Percentiles rank a stretch among this genome's conserved stretches.
phyloP scores from a whole-genome alignment of 2,113 vertebrate genomes.

The Pelmatolapia mariae region DNA sequence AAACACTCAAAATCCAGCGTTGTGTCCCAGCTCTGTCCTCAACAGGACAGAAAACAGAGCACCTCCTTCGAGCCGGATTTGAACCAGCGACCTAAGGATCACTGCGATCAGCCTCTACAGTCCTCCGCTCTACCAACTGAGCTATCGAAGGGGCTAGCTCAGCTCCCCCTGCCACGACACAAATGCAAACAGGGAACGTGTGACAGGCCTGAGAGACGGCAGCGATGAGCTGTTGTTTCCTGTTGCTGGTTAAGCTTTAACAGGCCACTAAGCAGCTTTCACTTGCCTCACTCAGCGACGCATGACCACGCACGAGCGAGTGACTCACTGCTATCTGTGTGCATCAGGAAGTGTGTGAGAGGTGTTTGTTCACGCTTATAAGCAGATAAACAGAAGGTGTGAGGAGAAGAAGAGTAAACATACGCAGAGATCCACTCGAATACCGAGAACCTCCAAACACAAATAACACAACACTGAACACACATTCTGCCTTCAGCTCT shows the following conservation, averaged over 20 bases:
- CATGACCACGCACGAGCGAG: background rate
- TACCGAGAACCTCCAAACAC: background rate
- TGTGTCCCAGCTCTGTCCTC: rapidly evolving
- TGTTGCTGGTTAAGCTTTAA: constrained; percentile 17
- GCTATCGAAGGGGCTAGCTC: constrained; percentile 73
- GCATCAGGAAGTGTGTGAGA: background rate
- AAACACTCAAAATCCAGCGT: rapidly evolving
- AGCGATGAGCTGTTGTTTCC: constrained; percentile 8
- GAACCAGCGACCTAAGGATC: background rate
- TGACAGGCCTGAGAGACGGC: rapidly evolving
- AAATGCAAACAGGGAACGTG: background rate
- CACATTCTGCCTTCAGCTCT: background rate
- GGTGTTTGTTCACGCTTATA: background rate
- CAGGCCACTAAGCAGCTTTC: constrained; percentile 35
- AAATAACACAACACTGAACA: background rate
- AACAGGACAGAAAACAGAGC: rapidly evolving
- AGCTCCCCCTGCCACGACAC: rapidly evolving
- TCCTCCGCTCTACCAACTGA: constrained; percentile 87
- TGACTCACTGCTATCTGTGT: constrained; percentile 1
- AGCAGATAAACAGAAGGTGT: background rate
- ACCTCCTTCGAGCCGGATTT: background rate
- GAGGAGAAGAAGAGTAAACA: background rate
- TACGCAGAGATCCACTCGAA: background rate
- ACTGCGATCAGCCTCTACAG: constrained; percentile 48
- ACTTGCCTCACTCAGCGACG: background rate